Evolutionary conservation across 2,113 vertebrate genomes (phyloP), one percentile per base, ranked within the genome.

Genomic region (Eretmochelys imbricata): DNA sequence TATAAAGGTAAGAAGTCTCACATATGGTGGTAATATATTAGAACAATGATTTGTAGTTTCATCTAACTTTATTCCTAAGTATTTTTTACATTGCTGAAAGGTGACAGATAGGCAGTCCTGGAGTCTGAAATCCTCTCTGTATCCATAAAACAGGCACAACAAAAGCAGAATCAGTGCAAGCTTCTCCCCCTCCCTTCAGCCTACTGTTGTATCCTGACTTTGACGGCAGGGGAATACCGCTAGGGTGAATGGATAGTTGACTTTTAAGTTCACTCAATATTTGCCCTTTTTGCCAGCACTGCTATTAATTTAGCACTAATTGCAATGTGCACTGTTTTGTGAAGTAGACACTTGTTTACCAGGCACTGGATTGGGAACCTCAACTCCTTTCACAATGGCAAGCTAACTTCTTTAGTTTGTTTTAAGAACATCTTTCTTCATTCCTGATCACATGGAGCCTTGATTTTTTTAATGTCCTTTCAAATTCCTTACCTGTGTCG

Each of bases 1-100:
- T 95, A 99, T 99, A 95, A 99, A 99, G 99, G 99, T 99, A 97
- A 97, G 98, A 48, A 3, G 1, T 82, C 88, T 88, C 16, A 38
- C 42, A 6, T 65, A 79, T 16, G 50, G 42, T 89, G 87, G 35
- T 69, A 12, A 0, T 42, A 17, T 9, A 69, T n/a, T 4, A 35
- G 87, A 85, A 89, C 42, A 0, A 0, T 79, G 31, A 10, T 54
- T 79, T 35, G 4, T 72, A 59, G 46, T 89, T 65, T 50, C 79
- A 0, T 88, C 29, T 72, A 72, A n/a, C n/a, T 10, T 38, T 69
- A 38, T 72, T 69, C 35, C 11, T 46, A 80, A 49, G 5, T 55
- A 12, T 80, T 29, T 29, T 22, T 59, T 78, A 29, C 62, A n/a
- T 38, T 91, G 49, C 17, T 91, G 81, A 89, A 84, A 89, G n/a